Conservation (phyloP, 2,113 vertebrate genomes). For the Climacteris rufus region DNA sequence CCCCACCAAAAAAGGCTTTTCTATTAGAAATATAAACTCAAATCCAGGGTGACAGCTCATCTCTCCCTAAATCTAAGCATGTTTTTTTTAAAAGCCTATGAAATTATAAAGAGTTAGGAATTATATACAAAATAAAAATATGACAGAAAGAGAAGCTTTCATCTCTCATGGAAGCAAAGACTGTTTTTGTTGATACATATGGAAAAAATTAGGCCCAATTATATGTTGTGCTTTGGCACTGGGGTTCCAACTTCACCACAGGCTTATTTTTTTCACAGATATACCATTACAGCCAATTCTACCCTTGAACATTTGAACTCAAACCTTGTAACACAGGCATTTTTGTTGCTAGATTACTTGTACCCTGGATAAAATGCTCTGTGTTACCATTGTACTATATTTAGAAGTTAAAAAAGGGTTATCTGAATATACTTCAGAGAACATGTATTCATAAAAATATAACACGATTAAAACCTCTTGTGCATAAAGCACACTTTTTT, state of each 20-base stretch:
- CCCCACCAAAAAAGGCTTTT: slow-evolving; percentile 47
- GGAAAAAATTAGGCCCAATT: slow-evolving; percentile 77
- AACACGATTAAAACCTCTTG: neutral
- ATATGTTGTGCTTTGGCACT: slow-evolving; percentile 75
- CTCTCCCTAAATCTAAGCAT: slow-evolving; percentile 61
- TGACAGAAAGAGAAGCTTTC: slow-evolving; percentile 70
- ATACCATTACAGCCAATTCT: slow-evolving; percentile 66
- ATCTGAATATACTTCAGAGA: slow-evolving; percentile 19
- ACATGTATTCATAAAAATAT: slow-evolving; percentile 19
- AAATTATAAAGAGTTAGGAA: slow-evolving; percentile 70
- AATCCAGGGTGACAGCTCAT: slow-evolving; percentile 59
- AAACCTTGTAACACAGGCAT: slow-evolving; percentile 64
- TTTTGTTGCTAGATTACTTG: slow-evolving; percentile 51
- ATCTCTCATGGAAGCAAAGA: slow-evolving; percentile 70
- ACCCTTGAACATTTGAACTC: slow-evolving; percentile 74
- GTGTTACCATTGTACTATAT: slow-evolving; percentile 9
- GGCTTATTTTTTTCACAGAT: slow-evolving; percentile 72
- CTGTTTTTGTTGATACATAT: slow-evolving; percentile 79
- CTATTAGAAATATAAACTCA: slow-evolving; percentile 59
- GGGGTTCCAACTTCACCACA: slow-evolving; percentile 67
- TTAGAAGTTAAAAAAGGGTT: slow-evolving; percentile 39
- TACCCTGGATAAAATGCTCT: slow-evolving; percentile 21
- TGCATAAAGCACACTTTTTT: slow-evolving; percentile 7
- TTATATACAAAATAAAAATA: slow-evolving; percentile 73
- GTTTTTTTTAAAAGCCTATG: slow-evolving; percentile 58